Conservation (phyloP, 2,113 vertebrate species). For the Piliocolobus tephrosceles region DNA sequence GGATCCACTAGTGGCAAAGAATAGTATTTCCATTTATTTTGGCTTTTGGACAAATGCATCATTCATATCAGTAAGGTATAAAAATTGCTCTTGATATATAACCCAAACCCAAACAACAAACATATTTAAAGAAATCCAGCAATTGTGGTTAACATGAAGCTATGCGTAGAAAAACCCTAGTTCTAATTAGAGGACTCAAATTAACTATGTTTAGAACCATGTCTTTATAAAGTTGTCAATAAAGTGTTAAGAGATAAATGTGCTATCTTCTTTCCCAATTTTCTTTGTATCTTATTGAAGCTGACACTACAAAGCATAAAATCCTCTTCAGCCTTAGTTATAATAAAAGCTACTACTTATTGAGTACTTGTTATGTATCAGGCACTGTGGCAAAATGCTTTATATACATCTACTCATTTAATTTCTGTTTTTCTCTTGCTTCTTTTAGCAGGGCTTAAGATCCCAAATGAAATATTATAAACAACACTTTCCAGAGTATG, state of each 20-base stretch:
- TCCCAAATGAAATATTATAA: neutral
- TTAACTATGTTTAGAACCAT: neutral
- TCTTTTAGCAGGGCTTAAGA: neutral
- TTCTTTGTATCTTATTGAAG: neutral
- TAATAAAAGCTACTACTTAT: neutral
- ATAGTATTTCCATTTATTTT: neutral
- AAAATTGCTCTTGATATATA: neutral
- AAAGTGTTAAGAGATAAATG: neutral
- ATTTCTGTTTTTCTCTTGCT: constrained; percentile 17
- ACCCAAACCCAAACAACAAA: neutral
- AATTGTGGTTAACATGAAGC: neutral
- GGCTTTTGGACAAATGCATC: neutral
- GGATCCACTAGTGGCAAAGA: neutral
- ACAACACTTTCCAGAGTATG: neutral
- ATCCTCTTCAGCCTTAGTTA: neutral
- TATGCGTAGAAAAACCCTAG: neutral
- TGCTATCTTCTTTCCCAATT: neutral
- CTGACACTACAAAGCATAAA: neutral
- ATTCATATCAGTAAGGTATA: neutral
- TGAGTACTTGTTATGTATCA: neutral
- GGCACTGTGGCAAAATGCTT: neutral
- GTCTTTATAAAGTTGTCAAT: neutral
- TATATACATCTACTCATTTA: neutral
- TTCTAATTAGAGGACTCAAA: neutral
- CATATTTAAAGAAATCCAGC: neutral